Evolutionary conservation across 2,888 invertebrate species (phyloP).

Genomic region (Dryobota labecula): DNA sequence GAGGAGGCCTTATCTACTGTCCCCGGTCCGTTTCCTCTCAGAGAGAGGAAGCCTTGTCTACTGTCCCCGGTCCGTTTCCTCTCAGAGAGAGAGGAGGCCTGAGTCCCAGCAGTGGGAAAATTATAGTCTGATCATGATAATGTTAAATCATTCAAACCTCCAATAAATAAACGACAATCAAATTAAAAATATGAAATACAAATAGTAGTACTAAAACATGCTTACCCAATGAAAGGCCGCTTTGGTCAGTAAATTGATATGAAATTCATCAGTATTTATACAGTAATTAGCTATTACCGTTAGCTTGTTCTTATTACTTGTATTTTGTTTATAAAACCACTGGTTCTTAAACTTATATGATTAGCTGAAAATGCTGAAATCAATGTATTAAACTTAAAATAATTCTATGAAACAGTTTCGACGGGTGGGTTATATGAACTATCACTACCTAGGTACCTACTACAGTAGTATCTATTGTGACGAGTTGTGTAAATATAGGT

Average conservation of each 20-base stretch:
- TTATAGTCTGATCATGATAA: background rate
- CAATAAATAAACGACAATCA: background rate
- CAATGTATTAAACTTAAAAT: background rate
- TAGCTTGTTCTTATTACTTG: conserved; percentile 32
- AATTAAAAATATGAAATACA: background rate
- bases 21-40: too few species aligned
- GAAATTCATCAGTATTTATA: conserved; percentile 38
- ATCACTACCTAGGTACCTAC: background rate
- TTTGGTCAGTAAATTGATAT: conserved; percentile 20
- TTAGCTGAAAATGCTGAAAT: background rate
- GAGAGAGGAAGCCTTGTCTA: too few species aligned
- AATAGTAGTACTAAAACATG: background rate
- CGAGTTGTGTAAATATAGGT: too few species aligned
- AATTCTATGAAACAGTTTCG: background rate
- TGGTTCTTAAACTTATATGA: conserved; percentile 20
- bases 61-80: background rate
- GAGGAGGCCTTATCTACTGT: background rate
- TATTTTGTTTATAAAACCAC: conserved; percentile 9
- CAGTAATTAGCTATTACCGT: conserved; percentile 20
- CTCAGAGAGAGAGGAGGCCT: background rate
- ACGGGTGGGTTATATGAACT: too few species aligned
- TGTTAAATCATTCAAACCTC: background rate
- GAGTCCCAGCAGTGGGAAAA: background rate
- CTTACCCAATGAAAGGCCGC: conserved; percentile 36
- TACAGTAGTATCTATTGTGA: too few species aligned